phyloP scores from a whole-genome alignment of 2,797 vertebrate species.

The Pelobates cultripes region DNA sequence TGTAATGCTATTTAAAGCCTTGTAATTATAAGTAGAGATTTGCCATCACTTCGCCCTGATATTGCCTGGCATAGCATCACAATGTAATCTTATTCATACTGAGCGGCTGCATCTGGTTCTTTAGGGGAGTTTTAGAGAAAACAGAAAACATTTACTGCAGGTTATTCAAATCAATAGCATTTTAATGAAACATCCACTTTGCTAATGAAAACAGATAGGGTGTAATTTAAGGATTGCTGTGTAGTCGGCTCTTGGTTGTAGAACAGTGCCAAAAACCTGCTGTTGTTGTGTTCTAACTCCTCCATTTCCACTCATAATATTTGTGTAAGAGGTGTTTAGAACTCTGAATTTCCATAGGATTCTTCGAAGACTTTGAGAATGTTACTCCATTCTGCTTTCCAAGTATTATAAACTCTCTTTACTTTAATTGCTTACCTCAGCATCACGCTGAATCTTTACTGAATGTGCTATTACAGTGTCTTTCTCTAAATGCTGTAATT shows the following conservation, averaged over 20 bases:
- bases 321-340: slow-evolving; percentile 18
- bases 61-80: slow-evolving; percentile 9
- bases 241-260: neutral
- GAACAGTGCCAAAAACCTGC: slow-evolving; percentile 21
- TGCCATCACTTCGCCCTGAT: neutral
- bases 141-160: slow-evolving; percentile 19
- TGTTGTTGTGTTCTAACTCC: neutral
- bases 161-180: slow-evolving; percentile 29
- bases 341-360: slow-evolving; percentile 23
- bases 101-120: slow-evolving; percentile 15
- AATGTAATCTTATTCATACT: slow-evolving; percentile 9
- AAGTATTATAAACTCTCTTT: slow-evolving; percentile 38
- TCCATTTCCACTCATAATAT: neutral
- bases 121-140: slow-evolving; percentile 13
- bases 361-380: slow-evolving; percentile 34
- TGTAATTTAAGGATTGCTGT: slow-evolving; percentile 21
- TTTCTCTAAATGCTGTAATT: slow-evolving; percentile 41
- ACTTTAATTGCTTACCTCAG: slow-evolving; percentile 39
- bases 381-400: slow-evolving; percentile 29
- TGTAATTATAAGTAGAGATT: slow-evolving; percentile 13
- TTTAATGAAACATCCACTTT: slow-evolving; percentile 37
- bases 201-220: slow-evolving; percentile 26
- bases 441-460: slow-evolving; percentile 10
- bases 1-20: neutral
- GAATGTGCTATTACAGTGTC: slow-evolving; percentile 21